Percentiles rank a stretch among this genome's conserved stretches.
phyloP scores from a whole-genome alignment of 2,113 vertebrate species.

The Chaetops frenatus region DNA sequence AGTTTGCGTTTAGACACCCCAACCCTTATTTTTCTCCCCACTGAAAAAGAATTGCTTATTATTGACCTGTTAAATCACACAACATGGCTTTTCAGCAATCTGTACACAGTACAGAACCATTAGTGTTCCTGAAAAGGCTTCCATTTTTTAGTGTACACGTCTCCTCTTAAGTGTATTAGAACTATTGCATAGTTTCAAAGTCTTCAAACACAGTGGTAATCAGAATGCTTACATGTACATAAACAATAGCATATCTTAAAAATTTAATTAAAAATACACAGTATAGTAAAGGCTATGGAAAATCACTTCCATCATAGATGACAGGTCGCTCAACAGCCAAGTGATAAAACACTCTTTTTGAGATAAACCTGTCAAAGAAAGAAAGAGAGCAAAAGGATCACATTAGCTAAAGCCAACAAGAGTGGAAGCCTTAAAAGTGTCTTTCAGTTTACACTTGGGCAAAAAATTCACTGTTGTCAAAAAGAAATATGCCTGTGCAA shows the following conservation, averaged over 20 bases:
- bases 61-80: not conserved
- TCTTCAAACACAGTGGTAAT: conserved; percentile 21
- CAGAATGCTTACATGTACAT: conserved; percentile 27
- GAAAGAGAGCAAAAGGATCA: not conserved
- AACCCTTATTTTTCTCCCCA: not conserved
- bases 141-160: not conserved
- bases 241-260: conserved; percentile 62
- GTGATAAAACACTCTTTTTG: conserved; percentile 90
- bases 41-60: not conserved
- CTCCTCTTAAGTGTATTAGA: not conserved
- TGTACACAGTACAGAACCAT: conserved; percentile 28
- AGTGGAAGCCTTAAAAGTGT: not conserved
- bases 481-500: not conserved
- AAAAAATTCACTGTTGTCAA: not conserved
- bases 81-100: not conserved
- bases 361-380: conserved; percentile 84
- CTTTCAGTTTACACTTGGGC: not conserved
- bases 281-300: conserved; percentile 59
- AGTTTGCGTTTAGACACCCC: not conserved
- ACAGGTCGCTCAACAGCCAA: conserved; percentile 81
- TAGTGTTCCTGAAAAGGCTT: conserved; percentile 29
- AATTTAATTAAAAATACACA: conserved; percentile 14
- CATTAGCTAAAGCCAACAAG: not conserved
- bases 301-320: conserved; percentile 84
- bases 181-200: conserved; percentile 28